phyloP scores from a whole-genome alignment of 2,888 invertebrate species.

The Amphipoea oculea region DNA sequence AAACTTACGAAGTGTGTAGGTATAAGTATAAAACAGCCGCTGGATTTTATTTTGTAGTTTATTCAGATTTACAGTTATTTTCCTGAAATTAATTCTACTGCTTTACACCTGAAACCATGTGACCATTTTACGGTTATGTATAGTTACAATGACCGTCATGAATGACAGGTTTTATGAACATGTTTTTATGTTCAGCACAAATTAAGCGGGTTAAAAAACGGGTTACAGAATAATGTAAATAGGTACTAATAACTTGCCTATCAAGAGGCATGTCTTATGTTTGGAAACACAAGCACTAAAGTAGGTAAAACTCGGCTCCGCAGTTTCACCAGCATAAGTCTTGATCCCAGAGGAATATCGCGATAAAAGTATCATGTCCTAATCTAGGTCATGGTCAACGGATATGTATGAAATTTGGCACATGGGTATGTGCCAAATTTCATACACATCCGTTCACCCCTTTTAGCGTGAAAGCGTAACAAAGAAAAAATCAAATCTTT shows the following conservation, averaged over 20 bases:
- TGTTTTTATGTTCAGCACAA: slow-evolving; percentile 11
- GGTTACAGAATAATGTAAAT: not conserved
- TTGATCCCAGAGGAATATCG: not conserved
- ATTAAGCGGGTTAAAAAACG: slow-evolving; percentile 9
- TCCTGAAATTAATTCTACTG: slow-evolving; percentile 4
- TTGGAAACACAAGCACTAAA: not conserved
- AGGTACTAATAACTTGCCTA: not conserved
- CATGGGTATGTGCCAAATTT: too few relatives aligned
- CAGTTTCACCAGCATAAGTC: not conserved
- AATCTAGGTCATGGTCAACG: too few relatives aligned
- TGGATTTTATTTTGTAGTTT: slow-evolving; percentile 13
- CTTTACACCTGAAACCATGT: slow-evolving; percentile 30
- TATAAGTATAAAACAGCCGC: not conserved
- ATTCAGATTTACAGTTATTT: slow-evolving; percentile 23
- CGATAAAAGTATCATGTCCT: not conserved
- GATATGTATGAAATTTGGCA: too few relatives aligned
- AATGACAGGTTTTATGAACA: slow-evolving; percentile 19
- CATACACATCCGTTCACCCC: not conserved
- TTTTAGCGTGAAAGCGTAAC: not conserved
- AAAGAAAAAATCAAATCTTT: not conserved
- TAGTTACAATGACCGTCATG: slow-evolving; percentile 21
- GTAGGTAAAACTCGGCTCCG: not conserved
- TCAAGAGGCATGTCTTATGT: not conserved
- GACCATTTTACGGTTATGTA: slow-evolving; percentile 43
- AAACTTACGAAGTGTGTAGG: not conserved